Percentiles rank a stretch among this genome's conserved stretches.
Evolutionary conservation across 2,888 invertebrate species (phyloP).

Genomic region (Patella pellucida): DNA sequence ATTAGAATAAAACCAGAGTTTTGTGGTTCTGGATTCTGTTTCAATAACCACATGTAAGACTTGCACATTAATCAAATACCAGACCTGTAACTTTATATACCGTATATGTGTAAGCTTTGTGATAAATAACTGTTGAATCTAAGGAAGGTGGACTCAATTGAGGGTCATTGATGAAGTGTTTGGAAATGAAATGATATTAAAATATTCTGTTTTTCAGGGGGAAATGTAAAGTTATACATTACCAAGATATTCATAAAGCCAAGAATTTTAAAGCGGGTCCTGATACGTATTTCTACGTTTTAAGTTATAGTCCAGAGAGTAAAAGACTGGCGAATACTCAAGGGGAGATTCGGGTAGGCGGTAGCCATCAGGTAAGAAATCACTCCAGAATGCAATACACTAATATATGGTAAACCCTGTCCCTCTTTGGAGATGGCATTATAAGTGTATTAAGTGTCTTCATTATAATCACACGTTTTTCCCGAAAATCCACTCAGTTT

Average conservation of each 20-base stretch:
- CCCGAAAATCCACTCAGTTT: too few species aligned
- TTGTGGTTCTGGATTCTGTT: constrained; percentile 7
- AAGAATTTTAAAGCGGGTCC: constrained; percentile 71
- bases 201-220: constrained; percentile 70
- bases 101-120: too few species aligned
- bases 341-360: constrained; percentile 77
- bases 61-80: too few species aligned
- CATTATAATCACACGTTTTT: too few species aligned
- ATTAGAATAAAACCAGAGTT: neutral
- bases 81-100: too few species aligned
- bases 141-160: too few species aligned
- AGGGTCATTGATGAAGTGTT: neutral
- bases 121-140: too few species aligned
- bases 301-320: constrained; percentile 75
- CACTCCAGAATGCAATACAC: too few species aligned
- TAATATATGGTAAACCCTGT: too few species aligned
- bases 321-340: constrained; percentile 75
- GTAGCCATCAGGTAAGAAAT: constrained; percentile 74
- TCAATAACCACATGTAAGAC: neutral
- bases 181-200: neutral
- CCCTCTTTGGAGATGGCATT: too few species aligned
- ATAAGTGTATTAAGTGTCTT: too few species aligned
- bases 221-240: constrained; percentile 74
- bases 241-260: constrained; percentile 72
- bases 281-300: constrained; percentile 75